These are phyloP conservation scores for Mesorhabditis belari DNA, from an alignment of 2,888 invertebrate species.

Conservation along the genomic window DNA sequence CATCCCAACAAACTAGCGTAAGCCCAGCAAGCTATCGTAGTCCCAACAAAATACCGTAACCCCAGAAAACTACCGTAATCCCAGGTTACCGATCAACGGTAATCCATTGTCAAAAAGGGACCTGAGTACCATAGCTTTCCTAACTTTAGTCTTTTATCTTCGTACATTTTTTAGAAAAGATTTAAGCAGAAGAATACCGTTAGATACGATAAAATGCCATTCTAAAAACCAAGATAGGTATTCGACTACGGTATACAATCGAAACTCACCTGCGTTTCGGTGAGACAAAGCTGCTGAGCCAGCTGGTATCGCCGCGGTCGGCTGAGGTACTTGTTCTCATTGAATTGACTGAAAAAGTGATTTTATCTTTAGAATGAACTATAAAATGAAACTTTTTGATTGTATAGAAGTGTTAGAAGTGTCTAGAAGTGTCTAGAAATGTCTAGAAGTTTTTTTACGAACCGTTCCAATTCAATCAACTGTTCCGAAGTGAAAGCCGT, in stretches of 20 bases:
- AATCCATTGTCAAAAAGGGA: neutral
- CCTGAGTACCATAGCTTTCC: neutral
- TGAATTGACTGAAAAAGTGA: constrained; percentile 73
- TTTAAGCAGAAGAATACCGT: neutral
- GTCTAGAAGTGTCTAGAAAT: no score
- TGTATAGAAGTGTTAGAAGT: no score
- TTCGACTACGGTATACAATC: neutral
- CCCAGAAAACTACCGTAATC: no score
- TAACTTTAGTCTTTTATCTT: neutral
- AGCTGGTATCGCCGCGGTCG: constrained; percentile 96
- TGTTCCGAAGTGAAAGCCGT: constrained; percentile 98
- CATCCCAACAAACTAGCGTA: no score
- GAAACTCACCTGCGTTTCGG: constrained; percentile 81
- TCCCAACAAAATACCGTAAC: no score
- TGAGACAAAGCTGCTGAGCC: constrained; percentile 90
- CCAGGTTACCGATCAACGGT: no score
- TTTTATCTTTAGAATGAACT: neutral
- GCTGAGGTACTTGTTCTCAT: constrained; percentile 96
- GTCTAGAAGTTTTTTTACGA: neutral
- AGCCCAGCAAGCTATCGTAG: no score
- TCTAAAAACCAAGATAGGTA: neutral
- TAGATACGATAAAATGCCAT: neutral
- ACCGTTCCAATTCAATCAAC: constrained; percentile 81
- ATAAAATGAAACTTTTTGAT: no score
- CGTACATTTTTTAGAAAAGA: neutral